Conservation (phyloP, 2,113 vertebrate species). For the Parotia lawesii region DNA sequence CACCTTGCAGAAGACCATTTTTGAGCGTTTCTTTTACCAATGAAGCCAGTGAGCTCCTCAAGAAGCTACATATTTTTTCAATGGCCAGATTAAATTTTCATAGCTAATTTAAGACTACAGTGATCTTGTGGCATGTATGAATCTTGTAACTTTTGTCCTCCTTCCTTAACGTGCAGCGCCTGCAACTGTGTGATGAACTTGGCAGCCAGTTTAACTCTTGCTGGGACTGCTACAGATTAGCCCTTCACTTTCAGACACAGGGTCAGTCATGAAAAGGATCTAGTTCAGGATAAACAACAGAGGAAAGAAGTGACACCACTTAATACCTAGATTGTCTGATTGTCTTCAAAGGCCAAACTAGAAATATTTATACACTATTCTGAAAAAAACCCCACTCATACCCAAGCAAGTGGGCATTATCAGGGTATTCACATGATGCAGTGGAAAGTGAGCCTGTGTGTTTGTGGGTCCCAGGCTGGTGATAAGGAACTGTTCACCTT, state of each 20-base stretch:
- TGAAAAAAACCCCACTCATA: accelerated
- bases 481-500: neutral
- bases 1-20: neutral
- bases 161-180: neutral
- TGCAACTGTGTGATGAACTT: neutral
- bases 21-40: neutral
- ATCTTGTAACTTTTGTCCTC: neutral
- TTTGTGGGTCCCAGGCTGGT: neutral
- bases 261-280: neutral
- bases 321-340: neutral
- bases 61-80: neutral
- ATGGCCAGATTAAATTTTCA: neutral
- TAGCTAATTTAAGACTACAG: neutral
- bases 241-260: neutral
- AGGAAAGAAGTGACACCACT: neutral
- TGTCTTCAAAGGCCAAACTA: neutral
- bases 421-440: neutral
- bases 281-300: neutral
- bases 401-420: neutral
- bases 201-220: neutral
- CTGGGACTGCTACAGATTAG: neutral
- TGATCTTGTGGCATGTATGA: accelerated
- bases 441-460: neutral
- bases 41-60: neutral
- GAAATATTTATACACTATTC: neutral